Evolutionary conservation across 2,797 vertebrate species (phyloP), one percentile per base, ranked within the genome.

Genomic region (Smutsia temminckii): DNA sequence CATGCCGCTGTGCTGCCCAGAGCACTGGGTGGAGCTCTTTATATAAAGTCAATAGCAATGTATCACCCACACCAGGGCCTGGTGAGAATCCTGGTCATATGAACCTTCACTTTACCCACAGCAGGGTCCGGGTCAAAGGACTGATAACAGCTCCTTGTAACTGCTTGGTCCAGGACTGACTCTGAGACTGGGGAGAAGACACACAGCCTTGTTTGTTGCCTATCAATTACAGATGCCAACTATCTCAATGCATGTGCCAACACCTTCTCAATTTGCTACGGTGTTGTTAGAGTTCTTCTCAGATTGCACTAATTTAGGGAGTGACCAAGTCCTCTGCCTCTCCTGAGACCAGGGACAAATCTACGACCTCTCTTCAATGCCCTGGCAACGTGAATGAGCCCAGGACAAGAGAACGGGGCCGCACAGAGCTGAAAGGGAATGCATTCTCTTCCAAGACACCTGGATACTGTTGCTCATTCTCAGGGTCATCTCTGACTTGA

Each of bases 161-260:
- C 8, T 91, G 84, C 95, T 96, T 83, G 97, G 78, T 9, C 74
- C 80, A 92, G 94, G 25, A 68, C 49, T 96, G 97, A 97, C 87
- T 91, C 11, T 16, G 37, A 94, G 91, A 72, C 69, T 72, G 55
- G 49, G 25, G 37, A 94, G 85, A 96, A 85, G 75, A 92, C 86
- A 84, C 68, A 91, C 88, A 29, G 94, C 57, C 71, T 61, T 75
- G 71, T 95, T 97, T 92, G 53, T 94, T 97, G 74, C 3, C 0
- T 94, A 97, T 97, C 96, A 91, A 92, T 98, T 98, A 98, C 97
- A 91, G 92, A 96, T 93, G 92, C 86, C 17, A 27, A 27, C 21
- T 97, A 92, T 93, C 86, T 97, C 66, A 11, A 68, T 78, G 51
- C n/a, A 97, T 96, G 98, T 98, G 94, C 40, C 88, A 96, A 98